Conservation (phyloP, 2,797 vertebrate genomes). For the Tangara arthus region DNA sequence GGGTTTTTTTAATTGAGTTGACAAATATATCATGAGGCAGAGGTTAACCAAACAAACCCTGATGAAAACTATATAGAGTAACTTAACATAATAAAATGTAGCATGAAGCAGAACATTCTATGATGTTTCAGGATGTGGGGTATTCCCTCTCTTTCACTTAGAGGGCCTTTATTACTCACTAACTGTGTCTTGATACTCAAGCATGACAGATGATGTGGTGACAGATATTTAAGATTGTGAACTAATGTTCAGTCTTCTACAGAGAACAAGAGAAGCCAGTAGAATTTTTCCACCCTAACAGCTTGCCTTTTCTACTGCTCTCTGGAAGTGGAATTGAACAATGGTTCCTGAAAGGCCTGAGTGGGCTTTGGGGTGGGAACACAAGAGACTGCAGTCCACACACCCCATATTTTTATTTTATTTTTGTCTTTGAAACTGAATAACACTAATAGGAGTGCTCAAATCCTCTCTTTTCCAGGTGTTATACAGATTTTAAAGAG, state of each 20-base stretch:
- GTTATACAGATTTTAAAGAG: neutral
- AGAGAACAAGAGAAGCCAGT: neutral
- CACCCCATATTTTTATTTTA: neutral
- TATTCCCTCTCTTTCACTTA: conserved; percentile 44
- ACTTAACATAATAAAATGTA: conserved; percentile 28
- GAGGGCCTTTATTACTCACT: conserved; percentile 41
- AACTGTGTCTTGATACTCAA: conserved; percentile 25
- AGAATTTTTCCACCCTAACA: neutral
- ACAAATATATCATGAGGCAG: conserved; percentile 35
- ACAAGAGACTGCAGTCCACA: neutral
- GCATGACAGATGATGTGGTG: conserved; percentile 46
- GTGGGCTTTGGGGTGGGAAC: neutral
- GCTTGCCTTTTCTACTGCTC: neutral
- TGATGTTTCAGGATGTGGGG: neutral
- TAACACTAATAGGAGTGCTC: neutral
- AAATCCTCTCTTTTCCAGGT: neutral
- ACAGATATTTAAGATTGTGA: conserved; percentile 54
- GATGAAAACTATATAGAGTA: neutral
- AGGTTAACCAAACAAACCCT: conserved; percentile 49
- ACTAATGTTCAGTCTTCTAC: neutral
- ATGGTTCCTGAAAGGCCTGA: neutral
- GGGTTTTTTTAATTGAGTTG: neutral
- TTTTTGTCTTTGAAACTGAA: neutral
- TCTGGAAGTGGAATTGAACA: neutral
- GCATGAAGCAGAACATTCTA: conserved; percentile 50